Evolutionary conservation across 53 echinoderm and acorn worm species (phyloP).

Genomic region (Stichopus horrens): DNA sequence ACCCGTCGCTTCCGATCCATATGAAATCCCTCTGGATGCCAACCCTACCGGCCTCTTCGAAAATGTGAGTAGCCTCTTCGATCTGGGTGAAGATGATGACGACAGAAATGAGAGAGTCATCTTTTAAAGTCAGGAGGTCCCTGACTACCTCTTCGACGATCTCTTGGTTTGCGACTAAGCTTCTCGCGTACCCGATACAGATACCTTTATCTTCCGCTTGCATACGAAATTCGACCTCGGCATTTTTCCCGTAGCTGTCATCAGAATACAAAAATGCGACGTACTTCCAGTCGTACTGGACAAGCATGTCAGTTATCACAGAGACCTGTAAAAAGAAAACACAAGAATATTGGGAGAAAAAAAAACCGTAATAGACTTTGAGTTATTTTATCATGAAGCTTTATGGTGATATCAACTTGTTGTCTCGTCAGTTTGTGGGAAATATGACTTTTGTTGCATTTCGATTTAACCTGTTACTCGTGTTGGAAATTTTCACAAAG

Average conservation of each 20-base stretch:
- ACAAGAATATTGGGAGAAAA: too few relatives aligned
- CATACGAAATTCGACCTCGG: conserved; percentile 62
- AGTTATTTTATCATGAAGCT: too few relatives aligned
- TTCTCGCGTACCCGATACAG: conserved; percentile 71
- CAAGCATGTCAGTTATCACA: conserved; percentile 75
- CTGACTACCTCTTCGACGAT: background rate
- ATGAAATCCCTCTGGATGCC: conserved; percentile 69
- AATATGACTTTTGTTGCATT: too few relatives aligned
- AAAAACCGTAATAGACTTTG: too few relatives aligned
- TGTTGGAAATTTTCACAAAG: too few relatives aligned
- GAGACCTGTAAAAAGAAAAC: conserved; percentile 50
- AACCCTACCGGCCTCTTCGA: conserved; percentile 56
- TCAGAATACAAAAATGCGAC: conserved; percentile 91
- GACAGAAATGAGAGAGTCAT: conserved; percentile 40
- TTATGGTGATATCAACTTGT: too few relatives aligned
- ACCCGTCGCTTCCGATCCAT: conserved; percentile 96
- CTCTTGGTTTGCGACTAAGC: conserved; percentile 46
- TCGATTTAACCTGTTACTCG: too few relatives aligned
- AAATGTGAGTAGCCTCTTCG: conserved; percentile 68
- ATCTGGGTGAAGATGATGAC: conserved; percentile 85
- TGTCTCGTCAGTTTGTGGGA: too few relatives aligned
- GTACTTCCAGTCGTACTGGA: conserved; percentile 80
- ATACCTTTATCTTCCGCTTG: conserved; percentile 57
- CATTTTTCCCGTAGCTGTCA: conserved; percentile 88
- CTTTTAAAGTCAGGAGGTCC: conserved; percentile 10